Conservation (phyloP, 2,797 vertebrate species). For the Pangasius sanitwongsei region DNA sequence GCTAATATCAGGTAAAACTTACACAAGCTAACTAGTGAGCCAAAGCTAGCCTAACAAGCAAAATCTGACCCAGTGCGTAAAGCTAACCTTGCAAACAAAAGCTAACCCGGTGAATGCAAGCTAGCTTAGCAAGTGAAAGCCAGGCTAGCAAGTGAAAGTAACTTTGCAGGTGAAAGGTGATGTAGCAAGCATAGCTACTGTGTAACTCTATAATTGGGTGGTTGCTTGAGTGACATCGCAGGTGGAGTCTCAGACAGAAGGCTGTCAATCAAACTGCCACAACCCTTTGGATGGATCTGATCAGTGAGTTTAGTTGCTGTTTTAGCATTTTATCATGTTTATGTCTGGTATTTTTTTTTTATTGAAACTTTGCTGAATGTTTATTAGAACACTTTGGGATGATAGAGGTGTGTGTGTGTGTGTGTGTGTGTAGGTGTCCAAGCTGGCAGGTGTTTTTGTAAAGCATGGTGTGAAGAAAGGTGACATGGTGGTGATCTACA, state of each 20-base stretch:
- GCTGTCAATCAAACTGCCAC: constrained; percentile 6
- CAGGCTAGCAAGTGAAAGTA: not conserved
- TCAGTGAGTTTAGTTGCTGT: not conserved
- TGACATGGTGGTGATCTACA: constrained; percentile 95
- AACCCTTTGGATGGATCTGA: not conserved
- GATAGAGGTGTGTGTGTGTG: not conserved
- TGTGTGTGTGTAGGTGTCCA: constrained; percentile 79
- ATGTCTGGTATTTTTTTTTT: not conserved
- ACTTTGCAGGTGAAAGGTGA: not conserved
- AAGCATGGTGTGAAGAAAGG: constrained; percentile 85
- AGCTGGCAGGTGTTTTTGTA: constrained; percentile 88
- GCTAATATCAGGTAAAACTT: not conserved
- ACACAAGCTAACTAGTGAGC: not conserved
- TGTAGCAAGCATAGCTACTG: not conserved
- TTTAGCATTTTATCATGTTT: not conserved
- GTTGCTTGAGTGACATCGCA: not conserved
- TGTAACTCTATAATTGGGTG: not conserved
- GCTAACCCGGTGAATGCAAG: not conserved
- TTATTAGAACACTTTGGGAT: not conserved
- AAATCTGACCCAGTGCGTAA: not conserved
- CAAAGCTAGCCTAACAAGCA: not conserved
- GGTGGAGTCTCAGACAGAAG: not conserved
- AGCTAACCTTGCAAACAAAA: not conserved
- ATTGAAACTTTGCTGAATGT: not conserved
- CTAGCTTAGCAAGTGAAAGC: not conserved